Conservation (phyloP, 2,113 vertebrate genomes). For the Paramisgurnus dabryanus region DNA sequence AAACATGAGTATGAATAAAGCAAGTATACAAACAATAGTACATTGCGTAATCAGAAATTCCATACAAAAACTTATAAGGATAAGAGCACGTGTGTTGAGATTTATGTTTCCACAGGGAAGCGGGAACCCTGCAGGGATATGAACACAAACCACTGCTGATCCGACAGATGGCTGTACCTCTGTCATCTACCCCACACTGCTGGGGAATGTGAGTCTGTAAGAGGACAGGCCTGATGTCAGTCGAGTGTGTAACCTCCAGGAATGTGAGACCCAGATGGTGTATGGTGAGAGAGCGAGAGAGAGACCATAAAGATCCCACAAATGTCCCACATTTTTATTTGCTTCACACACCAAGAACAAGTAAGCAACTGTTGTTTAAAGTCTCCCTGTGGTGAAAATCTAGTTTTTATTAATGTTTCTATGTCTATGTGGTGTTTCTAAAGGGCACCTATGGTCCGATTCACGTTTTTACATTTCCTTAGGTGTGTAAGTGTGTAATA, state of each 20-base stretch:
- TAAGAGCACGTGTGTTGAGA: slow-evolving; percentile 25
- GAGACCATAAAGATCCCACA: not conserved
- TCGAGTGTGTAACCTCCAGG: slow-evolving; percentile 34
- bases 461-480: too few relatives aligned
- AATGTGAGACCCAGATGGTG: slow-evolving; percentile 36
- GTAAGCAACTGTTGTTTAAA: slow-evolving; percentile 10
- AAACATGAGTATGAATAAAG: not conserved
- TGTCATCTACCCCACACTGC: not conserved
- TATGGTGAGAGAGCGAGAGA: not conserved
- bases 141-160: slow-evolving; percentile 31
- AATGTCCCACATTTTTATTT: slow-evolving; percentile 16
- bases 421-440: too few relatives aligned
- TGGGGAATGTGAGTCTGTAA: not conserved
- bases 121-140: not conserved
- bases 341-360: slow-evolving; percentile 3
- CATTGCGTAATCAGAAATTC: slow-evolving; percentile 5
- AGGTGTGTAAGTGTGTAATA: too few relatives aligned
- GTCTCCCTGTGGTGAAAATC: too few relatives aligned
- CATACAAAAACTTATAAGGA: not conserved
- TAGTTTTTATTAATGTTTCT: too few relatives aligned
- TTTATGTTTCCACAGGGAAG: slow-evolving; percentile 22
- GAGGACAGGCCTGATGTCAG: slow-evolving; percentile 7
- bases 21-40: not conserved
- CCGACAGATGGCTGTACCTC: not conserved
- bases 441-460: too few relatives aligned